Evolutionary conservation across 2,888 invertebrate genomes (phyloP).

Genomic region (Ormyrus thymus): DNA sequence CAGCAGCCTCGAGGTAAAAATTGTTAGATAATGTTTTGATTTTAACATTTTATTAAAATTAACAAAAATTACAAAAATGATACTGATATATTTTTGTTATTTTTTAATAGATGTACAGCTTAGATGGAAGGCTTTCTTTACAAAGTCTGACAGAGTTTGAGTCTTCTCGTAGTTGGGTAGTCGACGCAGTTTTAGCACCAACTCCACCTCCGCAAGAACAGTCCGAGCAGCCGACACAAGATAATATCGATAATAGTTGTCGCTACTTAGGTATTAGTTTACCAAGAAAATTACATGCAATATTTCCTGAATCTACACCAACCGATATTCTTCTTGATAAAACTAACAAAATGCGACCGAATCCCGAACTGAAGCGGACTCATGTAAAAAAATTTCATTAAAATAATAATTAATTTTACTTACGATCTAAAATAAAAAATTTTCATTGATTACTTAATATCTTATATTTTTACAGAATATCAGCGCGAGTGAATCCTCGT

Average conservation of each 20-base stretch:
- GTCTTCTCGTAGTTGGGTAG: slow-evolving; percentile 70
- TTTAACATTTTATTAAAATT: neutral
- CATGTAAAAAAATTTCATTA: slow-evolving; percentile 12
- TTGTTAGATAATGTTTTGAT: slow-evolving; percentile 3
- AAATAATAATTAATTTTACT: too few relatives aligned
- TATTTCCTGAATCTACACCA: slow-evolving; percentile 77
- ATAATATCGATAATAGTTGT: slow-evolving; percentile 77
- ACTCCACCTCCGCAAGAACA: slow-evolving; percentile 59
- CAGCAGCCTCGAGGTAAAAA: slow-evolving; percentile 72
- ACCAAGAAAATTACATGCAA: slow-evolving; percentile 81
- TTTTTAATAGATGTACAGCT: slow-evolving; percentile 69
- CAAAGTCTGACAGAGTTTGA: slow-evolving; percentile 72
- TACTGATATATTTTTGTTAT: slow-evolving; percentile 21
- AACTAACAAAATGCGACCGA: slow-evolving; percentile 44
- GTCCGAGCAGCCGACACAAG: slow-evolving; percentile 54
- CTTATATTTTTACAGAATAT: slow-evolving; percentile 36
- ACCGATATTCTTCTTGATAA: slow-evolving; percentile 51
- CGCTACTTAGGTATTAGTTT: slow-evolving; percentile 86
- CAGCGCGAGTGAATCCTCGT: slow-evolving; percentile 38
- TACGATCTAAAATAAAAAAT: too few relatives aligned
- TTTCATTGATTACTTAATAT: neutral
- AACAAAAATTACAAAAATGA: neutral
- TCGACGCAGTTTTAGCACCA: slow-evolving; percentile 64
- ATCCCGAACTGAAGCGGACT: slow-evolving; percentile 19
- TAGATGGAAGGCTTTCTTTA: slow-evolving; percentile 70